These are phyloP conservation scores for Anastatus disparis DNA, from an alignment of 1,140 invertebrate genomes.

Conservation along the genomic window DNA sequence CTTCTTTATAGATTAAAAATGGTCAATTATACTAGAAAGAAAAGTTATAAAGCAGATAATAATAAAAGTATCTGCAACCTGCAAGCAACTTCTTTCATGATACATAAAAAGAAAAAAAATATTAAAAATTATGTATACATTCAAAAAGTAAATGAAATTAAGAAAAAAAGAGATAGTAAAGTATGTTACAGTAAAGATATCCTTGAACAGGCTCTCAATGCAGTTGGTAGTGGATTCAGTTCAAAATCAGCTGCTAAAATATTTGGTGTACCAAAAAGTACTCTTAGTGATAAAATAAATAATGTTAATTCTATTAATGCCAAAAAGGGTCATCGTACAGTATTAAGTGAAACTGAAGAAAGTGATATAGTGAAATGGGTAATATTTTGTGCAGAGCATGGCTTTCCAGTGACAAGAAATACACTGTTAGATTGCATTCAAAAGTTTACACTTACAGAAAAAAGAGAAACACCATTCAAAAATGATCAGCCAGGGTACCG, in stretches of 20 bases:
- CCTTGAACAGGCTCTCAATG: not conserved
- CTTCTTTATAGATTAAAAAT: too few relatives aligned
- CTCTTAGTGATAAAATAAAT: not conserved
- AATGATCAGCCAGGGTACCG: constrained; percentile 44
- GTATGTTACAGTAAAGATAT: too few relatives aligned
- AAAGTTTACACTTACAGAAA: constrained; percentile 37
- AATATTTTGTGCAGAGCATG: not conserved
- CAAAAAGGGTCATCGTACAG: not conserved
- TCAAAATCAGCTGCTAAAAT: not conserved
- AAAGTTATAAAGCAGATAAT: too few relatives aligned
- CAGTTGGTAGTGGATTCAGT: not conserved
- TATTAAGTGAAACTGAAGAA: not conserved
- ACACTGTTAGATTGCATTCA: constrained; percentile 27
- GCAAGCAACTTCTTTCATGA: too few relatives aligned
- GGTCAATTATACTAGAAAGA: too few relatives aligned
- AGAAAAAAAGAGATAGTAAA: too few relatives aligned
- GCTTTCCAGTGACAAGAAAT: constrained; percentile 20
- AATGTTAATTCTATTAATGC: not conserved
- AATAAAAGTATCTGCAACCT: too few relatives aligned
- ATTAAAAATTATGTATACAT: too few relatives aligned
- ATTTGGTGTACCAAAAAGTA: not conserved
- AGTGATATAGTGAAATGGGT: constrained; percentile 18
- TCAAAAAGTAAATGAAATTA: too few relatives aligned
- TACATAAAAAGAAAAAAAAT: too few relatives aligned
- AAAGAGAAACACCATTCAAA: constrained; percentile 27